Conservation (phyloP, 1,140 invertebrate genomes). For the Papilio dardanus region DNA sequence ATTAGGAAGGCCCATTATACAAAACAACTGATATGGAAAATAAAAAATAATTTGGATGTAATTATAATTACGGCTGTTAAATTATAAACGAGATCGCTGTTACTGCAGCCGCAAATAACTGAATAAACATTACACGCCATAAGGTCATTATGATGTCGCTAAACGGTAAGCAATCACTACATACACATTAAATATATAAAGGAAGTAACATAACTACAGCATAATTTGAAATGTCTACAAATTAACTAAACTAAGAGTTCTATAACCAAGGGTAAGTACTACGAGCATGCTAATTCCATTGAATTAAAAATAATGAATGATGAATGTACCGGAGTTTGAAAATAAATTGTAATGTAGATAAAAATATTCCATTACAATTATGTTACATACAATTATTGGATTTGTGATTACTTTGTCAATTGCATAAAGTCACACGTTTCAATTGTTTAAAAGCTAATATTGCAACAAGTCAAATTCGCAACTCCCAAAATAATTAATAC, state of each 20-base stretch:
- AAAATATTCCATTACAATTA: slow-evolving; percentile 45
- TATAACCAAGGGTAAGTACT: slow-evolving; percentile 62
- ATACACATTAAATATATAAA: slow-evolving; percentile 45
- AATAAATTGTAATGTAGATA: slow-evolving; percentile 58
- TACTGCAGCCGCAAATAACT: slow-evolving; percentile 12
- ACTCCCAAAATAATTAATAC: background rate
- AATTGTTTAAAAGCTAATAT: background rate
- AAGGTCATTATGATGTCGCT: slow-evolving; percentile 44
- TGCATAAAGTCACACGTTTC: too few species aligned
- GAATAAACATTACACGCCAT: slow-evolving; percentile 50
- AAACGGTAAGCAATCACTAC: slow-evolving; percentile 46
- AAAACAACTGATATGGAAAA: background rate
- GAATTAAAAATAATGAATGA: slow-evolving; percentile 65
- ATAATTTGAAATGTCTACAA: slow-evolving; percentile 59
- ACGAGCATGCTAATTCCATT: slow-evolving; percentile 71
- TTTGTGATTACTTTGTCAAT: slow-evolving; percentile 7
- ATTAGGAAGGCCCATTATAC: slow-evolving; percentile 27
- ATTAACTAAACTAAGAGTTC: slow-evolving; percentile 60
- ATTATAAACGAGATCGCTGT: slow-evolving; percentile 19
- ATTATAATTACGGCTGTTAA: background rate
- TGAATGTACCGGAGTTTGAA: slow-evolving; percentile 60
- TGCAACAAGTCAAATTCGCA: background rate
- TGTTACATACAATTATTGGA: slow-evolving; percentile 2
- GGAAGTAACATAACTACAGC: slow-evolving; percentile 48
- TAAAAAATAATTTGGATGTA: background rate